Evolutionary conservation across 2,797 vertebrate species (phyloP).

Genomic region (Chaenodraco wilsoni): DNA sequence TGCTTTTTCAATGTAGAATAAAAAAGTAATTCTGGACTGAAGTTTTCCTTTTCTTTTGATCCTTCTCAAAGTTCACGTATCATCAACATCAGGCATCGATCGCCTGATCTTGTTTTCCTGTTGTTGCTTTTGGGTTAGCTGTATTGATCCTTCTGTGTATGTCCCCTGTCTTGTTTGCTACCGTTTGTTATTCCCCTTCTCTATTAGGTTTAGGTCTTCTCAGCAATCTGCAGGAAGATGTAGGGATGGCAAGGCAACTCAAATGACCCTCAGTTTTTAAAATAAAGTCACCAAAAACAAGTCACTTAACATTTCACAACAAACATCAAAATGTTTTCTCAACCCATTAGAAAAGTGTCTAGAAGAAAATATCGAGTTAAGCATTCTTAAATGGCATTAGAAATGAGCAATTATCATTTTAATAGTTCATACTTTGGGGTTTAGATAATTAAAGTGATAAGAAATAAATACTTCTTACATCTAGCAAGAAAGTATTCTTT

Average conservation of each 20-base stretch:
- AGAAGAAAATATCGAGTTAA: background rate
- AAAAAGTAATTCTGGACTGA: background rate
- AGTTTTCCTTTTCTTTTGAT: conserved; percentile 1
- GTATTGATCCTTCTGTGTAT: conserved; percentile 61
- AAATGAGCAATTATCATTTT: background rate
- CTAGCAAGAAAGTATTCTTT: too few species aligned
- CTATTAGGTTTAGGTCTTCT: conserved; percentile 40
- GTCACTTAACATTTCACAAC: background rate
- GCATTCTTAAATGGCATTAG: background rate
- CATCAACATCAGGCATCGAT: conserved; percentile 46
- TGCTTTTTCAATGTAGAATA: background rate
- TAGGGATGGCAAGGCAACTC: conserved; percentile 64
- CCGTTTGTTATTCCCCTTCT: conserved; percentile 67
- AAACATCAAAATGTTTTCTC: background rate
- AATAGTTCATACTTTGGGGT: background rate
- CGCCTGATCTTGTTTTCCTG: conserved; percentile 55
- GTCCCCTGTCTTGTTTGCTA: conserved; percentile 41
- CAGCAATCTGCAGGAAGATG: conserved; percentile 34
- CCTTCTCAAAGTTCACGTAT: conserved; percentile 13
- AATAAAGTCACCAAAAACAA: background rate
- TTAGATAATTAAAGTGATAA: background rate
- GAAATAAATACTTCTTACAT: background rate
- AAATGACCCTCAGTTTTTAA: conserved; percentile 34
- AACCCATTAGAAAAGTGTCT: background rate
- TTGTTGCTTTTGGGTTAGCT: conserved; percentile 46